A percentile compares a stretch with the other conserved stretches of the same genome.
phyloP scores from a whole-genome alignment of 2,113 vertebrate species.

The Ailuropoda melanoleuca region DNA sequence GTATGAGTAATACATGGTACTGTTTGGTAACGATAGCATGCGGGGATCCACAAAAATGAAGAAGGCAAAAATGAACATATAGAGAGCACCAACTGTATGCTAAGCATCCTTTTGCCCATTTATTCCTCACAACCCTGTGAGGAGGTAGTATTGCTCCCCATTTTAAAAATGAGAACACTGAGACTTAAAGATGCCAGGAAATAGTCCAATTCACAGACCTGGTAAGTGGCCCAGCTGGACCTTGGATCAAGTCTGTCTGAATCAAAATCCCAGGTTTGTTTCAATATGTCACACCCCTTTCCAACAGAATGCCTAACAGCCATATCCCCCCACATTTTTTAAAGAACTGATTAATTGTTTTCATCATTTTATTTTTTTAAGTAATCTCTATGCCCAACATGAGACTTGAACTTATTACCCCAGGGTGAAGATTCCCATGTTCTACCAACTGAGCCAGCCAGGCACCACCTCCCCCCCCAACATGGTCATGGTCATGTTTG shows the following conservation, averaged over 20 bases:
- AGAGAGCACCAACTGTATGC: not conserved
- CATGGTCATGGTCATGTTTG: not conserved
- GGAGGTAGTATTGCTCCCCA: not conserved
- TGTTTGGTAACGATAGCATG: too few species aligned
- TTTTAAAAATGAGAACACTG: not conserved
- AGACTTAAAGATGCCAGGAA: not conserved
- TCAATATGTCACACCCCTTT: fast-evolving
- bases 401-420: not conserved
- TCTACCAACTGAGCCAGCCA: not conserved
- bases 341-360: not conserved
- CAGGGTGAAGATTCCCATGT: not conserved
- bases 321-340: not conserved
- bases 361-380: not conserved
- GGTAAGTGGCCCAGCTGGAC: not conserved
- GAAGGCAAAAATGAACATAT: not conserved
- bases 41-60: not conserved
- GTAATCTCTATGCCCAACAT: not conserved
- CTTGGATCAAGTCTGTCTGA: not conserved
- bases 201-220: not conserved
- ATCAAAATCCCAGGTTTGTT: not conserved
- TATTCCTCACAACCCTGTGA: not conserved
- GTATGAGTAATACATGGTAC: not conserved
- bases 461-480: not conserved
- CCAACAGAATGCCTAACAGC: not conserved
- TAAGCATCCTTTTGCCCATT: not conserved